phyloP scores from a whole-genome alignment of 2,888 invertebrate genomes.

The Callinectes sapidus region DNA sequence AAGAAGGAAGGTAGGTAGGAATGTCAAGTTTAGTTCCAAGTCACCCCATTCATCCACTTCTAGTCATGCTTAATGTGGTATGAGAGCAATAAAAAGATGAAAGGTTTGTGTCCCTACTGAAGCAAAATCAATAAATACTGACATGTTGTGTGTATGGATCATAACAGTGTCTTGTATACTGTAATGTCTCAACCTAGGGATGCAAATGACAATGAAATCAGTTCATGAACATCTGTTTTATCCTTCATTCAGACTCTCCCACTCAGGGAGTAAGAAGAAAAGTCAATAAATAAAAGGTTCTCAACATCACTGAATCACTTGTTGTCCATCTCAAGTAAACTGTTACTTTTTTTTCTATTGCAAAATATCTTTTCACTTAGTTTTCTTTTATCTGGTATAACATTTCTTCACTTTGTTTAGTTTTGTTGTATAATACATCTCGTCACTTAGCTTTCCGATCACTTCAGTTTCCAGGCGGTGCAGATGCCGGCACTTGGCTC shows the following conservation, averaged over 20 bases:
- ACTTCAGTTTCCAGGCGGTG: background rate
- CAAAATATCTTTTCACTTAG: background rate
- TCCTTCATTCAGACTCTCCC: slow-evolving; percentile 14
- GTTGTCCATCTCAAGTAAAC: background rate
- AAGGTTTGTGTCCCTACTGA: slow-evolving; percentile 27
- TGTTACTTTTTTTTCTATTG: background rate
- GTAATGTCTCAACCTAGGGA: slow-evolving; percentile 21
- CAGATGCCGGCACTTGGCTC: background rate
- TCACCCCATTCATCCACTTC: background rate
- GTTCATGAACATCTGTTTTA: slow-evolving; percentile 9
- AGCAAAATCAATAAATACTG: slow-evolving; percentile 28
- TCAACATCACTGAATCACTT: slow-evolving; percentile 18
- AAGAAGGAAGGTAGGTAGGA: slow-evolving; percentile 26
- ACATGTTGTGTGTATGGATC: slow-evolving; percentile 14
- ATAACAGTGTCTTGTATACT: slow-evolving; percentile 8
- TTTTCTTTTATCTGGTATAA: background rate
- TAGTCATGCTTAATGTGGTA: background rate
- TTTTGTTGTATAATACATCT: background rate
- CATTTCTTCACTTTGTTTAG: background rate
- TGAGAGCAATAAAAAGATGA: slow-evolving; percentile 16
- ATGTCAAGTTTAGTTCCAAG: background rate
- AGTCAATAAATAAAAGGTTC: slow-evolving; percentile 16
- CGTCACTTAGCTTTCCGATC: background rate
- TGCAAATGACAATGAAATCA: slow-evolving; percentile 25
- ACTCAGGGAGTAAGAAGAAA: background rate